Base-by-base conservation (phyloP, 2,113 vertebrate genomes). In the Odocoileus hemionus region DNA sequence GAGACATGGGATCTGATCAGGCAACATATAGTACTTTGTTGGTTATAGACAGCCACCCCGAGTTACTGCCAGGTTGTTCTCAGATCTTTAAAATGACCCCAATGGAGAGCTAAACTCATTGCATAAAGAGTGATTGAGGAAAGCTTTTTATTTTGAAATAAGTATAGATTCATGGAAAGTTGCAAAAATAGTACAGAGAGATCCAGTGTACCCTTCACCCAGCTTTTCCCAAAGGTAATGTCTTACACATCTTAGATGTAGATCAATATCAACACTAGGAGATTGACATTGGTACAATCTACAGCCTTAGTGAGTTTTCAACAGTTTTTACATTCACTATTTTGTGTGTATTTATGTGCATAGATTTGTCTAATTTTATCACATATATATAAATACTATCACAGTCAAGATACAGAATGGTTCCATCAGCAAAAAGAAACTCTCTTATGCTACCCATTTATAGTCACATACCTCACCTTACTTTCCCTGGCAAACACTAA, bases 61-160 rank as follows among this genome's bases (percentile, higher is more conserved):
- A 95, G 28, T 70, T 95, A 95, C 61, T 91, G 64, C 95, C 52
- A 93, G 67, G 11, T 83, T 76, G 84, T 97, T 97, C 80, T 15
- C 6, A 8, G 52, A n/a, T 93, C 79, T 91, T 96, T 91, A 94
- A 93, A 86, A 64, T 47, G 92, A 91, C 36, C 12, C 58, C 61
- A 52, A 50, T 92, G 33, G 88, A 94, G 26, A 52, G 28, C 43
- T 87, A 54, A 87, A 88, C 11, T 43, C 33, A 45, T 55, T 28
- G 47, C 14, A 94, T 47, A 88, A 79, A 80, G 26, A 94, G 85
- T 67, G 74, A 85, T 14, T 79, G 78, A 61, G 36, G 28, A 94
- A 78, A 7, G n/a, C 30, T 58, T 86, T 94, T 94, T 50, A 50
- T 74, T 92, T 94, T 92, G 15, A 83, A 93, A 61, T 92, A 82